Evolutionary conservation across 92 coral and sea anemone genomes (phyloP), one percentile per base, ranked within the genome.

Genomic region (Galaxea fascicularis): DNA sequence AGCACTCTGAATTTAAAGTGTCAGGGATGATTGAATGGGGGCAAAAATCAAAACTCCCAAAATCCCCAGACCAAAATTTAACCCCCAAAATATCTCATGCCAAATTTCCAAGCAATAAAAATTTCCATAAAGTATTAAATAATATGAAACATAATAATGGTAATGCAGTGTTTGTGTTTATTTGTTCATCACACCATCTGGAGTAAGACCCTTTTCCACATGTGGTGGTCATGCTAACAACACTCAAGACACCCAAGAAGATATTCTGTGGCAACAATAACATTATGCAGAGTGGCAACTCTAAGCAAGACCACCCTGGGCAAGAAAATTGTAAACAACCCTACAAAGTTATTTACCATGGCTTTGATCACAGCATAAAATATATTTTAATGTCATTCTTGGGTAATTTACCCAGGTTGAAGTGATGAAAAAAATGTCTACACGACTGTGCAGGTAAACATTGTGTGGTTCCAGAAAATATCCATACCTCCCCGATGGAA

Each of bases 261-360:
- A 68, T 68, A 26, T 26, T 68, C 74, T 26, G 74, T 26, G 4
- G 16, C 53, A 26, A 41, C 74, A 26, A 68, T 12, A 26, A 68
- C 46, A 68, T 26, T 68, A 26, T 31, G 51, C 51, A 26, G 46
- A 26, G 29, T 26, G 46, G 6, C 74, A 26, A 68, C 74, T 26
- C 74, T 68, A 68, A 68, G 26, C 73, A 28, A 68, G 49, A 68
- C 73, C 25, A 68, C 73, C 49, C 41, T 68, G 73, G 49, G 73
- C 73, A 68, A 68, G 73, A 68, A 8, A 11, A 68, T 68, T 68
- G 12, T 17, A 9, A 68, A 68, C 73, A 68, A 68, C 73, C 73
- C 73, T 68, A 68, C 73, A 68, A 68, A 30, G 73, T 68, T 68
- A 30, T 68, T 68, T 68, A 68, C 73, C 68, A 62, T 62, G 68